Evolutionary conservation across 2,797 vertebrate genomes (phyloP), one percentile per base, ranked within the genome.

Genomic region (Phaenicophaeus curvirostris): DNA sequence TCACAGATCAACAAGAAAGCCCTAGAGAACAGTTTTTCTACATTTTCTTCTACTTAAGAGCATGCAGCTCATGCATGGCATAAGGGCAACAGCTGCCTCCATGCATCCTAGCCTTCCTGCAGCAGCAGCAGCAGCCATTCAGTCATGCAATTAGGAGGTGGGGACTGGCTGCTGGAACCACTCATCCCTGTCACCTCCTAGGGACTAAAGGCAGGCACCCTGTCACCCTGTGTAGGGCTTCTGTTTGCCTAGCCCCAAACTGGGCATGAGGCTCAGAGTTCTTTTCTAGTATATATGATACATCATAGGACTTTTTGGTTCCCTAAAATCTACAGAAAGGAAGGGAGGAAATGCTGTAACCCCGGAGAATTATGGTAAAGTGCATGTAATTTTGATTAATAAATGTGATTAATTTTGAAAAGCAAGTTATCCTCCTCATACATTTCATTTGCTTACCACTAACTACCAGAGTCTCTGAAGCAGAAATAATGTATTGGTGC

Each of bases 401-500:
- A 54, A 89, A 89, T 58, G 61, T 50, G 53, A 80, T 77, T 77
- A 61, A 44, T 85, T 94, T 92, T 65, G 68, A 68, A 95, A 89
- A 87, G 28, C 62, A 74, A 85, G 46, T 77, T 93, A 76, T 48
- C 42, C 51, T 72, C 53, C 30, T 94, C 37, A 8, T 80, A 53
- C 11, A 59, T 84, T 88, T 91, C 13, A 65, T 93, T 67, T 80
- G 54, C 63, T 88, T 50, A 53, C 71, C 67, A 46, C 66, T 82
- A 82, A 63, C 75, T 62, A 66, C 53, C 41, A 50, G 71, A 85
- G 46, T 20, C 66, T 91, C 62, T 51, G 57, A 94, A 90, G 57
- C 58, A 86, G 76, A 92, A 94, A 66, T n/a, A 76, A 66, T 27
- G 76, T 73, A 76, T 91, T 85, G 94, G 79, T 83, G 76, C 79